Percentiles rank a stretch among this genome's conserved stretches.
phyloP scores from a whole-genome alignment of 2,888 invertebrate genomes.

The Drosophila ustulata region DNA sequence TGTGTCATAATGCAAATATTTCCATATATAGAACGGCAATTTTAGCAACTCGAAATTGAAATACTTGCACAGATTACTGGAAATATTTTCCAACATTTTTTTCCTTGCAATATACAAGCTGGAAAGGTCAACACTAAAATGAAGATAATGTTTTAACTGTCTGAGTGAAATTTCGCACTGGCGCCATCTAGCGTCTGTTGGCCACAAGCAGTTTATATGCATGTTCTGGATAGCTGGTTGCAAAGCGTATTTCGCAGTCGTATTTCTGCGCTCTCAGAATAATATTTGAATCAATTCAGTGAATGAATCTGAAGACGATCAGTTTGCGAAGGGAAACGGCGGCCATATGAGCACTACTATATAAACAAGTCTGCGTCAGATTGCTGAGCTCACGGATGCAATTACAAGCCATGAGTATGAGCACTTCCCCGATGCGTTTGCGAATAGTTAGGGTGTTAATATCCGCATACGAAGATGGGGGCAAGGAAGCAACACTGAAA shows the following conservation, averaged over 20 bases:
- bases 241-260: not conserved
- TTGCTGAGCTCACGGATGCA: slow-evolving; percentile 32
- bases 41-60: no score
- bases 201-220: not conserved
- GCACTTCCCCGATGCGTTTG: slow-evolving; percentile 32
- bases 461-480: slow-evolving; percentile 37
- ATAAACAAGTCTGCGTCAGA: not conserved
- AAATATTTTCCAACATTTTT: no score
- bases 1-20: not conserved
- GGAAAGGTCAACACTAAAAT: no score
- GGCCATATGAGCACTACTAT: not conserved
- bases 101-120: no score
- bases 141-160: not conserved
- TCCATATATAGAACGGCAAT: not conserved
- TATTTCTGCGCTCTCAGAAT: not conserved
- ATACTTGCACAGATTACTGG: no score
- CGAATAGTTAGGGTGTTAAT: slow-evolving; percentile 18
- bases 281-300: not conserved
- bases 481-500: slow-evolving; percentile 5
- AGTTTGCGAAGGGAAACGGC: not conserved
- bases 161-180: not conserved
- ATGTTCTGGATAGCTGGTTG: not conserved
- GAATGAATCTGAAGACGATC: not conserved
- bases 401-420: slow-evolving; percentile 14
- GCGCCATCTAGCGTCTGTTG: not conserved